phyloP scores from a whole-genome alignment of 1,140 invertebrate genomes.

The Anoplolepis gracilipes region DNA sequence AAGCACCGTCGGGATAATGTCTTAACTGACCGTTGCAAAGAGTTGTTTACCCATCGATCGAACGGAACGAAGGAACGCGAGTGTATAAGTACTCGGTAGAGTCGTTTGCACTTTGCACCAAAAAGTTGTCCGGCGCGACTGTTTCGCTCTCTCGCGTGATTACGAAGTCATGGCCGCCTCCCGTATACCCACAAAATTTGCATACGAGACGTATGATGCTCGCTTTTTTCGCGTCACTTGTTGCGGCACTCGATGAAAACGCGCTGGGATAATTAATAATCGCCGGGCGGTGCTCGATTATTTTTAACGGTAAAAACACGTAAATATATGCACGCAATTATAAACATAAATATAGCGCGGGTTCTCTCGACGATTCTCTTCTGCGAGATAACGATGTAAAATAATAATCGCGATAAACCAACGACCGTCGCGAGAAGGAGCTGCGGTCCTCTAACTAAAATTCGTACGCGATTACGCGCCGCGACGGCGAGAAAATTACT shows the following conservation, averaged over 20 bases:
- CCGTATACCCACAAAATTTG: constrained; percentile 57
- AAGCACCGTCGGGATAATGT: constrained; percentile 72
- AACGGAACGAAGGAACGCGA: constrained; percentile 56
- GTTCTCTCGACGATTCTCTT: background rate
- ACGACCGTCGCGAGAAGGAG: background rate
- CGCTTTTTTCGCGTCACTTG: background rate
- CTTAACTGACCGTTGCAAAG: constrained; percentile 66
- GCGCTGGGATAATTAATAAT: constrained; percentile 66
- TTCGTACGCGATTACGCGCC: constrained; percentile 49
- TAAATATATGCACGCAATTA: constrained; percentile 10
- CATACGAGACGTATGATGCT: constrained; percentile 60
- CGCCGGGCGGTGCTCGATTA: constrained; percentile 20
- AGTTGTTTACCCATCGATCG: constrained; percentile 72
- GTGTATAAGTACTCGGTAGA: constrained; percentile 69
- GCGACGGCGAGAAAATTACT: constrained; percentile 56
- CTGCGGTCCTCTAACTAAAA: constrained; percentile 12
- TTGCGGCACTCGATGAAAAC: constrained; percentile 9
- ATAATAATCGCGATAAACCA: constrained; percentile 52
- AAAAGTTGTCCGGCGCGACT: constrained; percentile 60
- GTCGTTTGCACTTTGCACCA: constrained; percentile 71
- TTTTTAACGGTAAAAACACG: constrained; percentile 44
- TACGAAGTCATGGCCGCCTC: constrained; percentile 36
- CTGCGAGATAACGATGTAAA: constrained; percentile 32
- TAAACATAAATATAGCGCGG: constrained; percentile 30
- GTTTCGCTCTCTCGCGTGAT: constrained; percentile 50